Percentiles rank a stretch among this genome's conserved stretches.
phyloP scores from a whole-genome alignment of 2,888 invertebrate genomes.

The Pammene fasciana region DNA sequence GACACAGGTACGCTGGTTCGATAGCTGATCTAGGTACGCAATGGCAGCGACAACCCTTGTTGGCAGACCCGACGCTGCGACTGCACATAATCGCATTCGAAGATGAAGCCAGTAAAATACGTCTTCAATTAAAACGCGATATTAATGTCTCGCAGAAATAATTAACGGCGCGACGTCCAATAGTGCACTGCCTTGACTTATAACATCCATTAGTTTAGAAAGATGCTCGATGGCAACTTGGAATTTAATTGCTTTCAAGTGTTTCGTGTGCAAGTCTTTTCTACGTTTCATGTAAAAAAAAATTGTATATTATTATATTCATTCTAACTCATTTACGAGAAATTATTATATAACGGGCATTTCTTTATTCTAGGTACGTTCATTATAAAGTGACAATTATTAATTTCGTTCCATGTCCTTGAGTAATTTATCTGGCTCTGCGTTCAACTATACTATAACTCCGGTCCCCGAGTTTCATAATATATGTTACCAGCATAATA shows the following conservation, averaged over 20 bases:
- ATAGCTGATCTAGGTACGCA: neutral
- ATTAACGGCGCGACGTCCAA: constrained; percentile 57
- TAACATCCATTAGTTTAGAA: constrained; percentile 50
- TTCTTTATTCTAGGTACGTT: too few relatives aligned
- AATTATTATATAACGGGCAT: too few relatives aligned
- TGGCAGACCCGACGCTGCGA: constrained; percentile 30
- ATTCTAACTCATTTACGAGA: neutral
- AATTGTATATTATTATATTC: neutral
- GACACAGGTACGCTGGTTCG: too few relatives aligned
- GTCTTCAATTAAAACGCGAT: constrained; percentile 59
- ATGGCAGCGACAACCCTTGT: neutral
- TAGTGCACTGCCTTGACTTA: constrained; percentile 60
- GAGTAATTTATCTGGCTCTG: too few relatives aligned
- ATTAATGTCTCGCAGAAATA: constrained; percentile 65
- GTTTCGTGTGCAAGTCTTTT: constrained; percentile 8
- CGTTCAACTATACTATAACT: too few relatives aligned
- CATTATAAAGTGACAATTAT: too few relatives aligned
- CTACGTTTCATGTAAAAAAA: neutral
- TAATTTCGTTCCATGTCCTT: too few relatives aligned
- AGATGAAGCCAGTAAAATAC: constrained; percentile 58
- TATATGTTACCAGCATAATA: too few relatives aligned
- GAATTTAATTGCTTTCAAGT: constrained; percentile 19
- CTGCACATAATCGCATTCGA: constrained; percentile 56
- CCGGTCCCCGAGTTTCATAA: too few relatives aligned
- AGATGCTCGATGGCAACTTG: constrained; percentile 48